Base-by-base conservation (phyloP, 1,140 invertebrate genomes). In the Caerostris darwini region DNA sequence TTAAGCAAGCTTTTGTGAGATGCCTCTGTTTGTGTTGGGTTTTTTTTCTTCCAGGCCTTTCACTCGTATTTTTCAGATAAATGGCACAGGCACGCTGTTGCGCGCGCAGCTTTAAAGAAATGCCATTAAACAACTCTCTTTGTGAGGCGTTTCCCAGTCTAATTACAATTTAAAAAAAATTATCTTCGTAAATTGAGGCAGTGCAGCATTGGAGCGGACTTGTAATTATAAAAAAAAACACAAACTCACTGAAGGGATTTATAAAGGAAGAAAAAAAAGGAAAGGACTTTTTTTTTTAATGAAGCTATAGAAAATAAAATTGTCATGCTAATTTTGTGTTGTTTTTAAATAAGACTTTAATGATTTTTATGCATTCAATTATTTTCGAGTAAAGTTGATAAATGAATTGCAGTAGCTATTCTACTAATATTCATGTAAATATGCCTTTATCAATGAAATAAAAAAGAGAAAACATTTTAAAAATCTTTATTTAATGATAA, bases 101-200 rank as follows among this genome's bases (percentile, higher is more conserved):
- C 71, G 10, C 34, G 69, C 19, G 7, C 10, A 19, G 3, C 69
- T 5, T 4, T 10, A 34, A 77, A 77, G 34, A 77, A 77, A 77
- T 53, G 19, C 69, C 50, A 77, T 77, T 77, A 77, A 77, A 34
- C 12, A 77, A 77, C 7, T 3, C 10, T 8, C 69, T 77, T 77
- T 77, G 69, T 77, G 50, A 10, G 34, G 7, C 4, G 61, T 64
- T 64, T 64, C 14, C 61, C 12, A 50, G 34, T 8, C 19, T 34
- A 77, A 77, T 77, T 34, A 77, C 69, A 77, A 50, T 77, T 77
- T 34, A 64, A 64, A 77, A 71, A 77, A 77, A 50, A 8, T 34
- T 77, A 77, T 77, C 19, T 77, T 34, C 1, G 7, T 77, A 77
- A 71, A 71, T 71, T 71, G 34, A 71, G 19, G 7, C 50, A 7